Percentiles rank a stretch among this genome's conserved stretches.
Evolutionary conservation across 2,797 vertebrate species (phyloP).

Genomic region (Ataeniobius toweri): DNA sequence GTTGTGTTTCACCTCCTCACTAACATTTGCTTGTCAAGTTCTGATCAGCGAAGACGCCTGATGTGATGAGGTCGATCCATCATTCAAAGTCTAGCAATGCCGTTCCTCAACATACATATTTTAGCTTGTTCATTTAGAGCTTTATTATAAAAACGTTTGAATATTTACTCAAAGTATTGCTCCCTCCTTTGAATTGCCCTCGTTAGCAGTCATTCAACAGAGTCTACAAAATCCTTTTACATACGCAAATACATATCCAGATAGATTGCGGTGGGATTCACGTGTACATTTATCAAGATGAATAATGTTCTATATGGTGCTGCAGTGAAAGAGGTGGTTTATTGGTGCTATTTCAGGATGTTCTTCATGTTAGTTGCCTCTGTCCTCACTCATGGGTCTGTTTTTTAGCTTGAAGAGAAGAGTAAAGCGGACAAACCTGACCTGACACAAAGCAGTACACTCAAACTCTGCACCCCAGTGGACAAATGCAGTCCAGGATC

Average conservation of each 20-base stretch:
- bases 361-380: slow-evolving; percentile 29
- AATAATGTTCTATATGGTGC: neutral
- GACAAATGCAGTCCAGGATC: slow-evolving; percentile 25
- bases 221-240: neutral
- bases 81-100: neutral
- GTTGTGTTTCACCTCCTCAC: neutral
- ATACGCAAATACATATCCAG: neutral
- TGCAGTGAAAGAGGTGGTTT: neutral
- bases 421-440: slow-evolving; percentile 32
- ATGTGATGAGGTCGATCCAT: neutral
- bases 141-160: neutral
- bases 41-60: neutral
- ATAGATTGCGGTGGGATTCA: neutral
- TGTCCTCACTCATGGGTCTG: slow-evolving; percentile 38
- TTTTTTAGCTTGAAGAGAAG: slow-evolving; percentile 19
- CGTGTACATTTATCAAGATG: slow-evolving; percentile 1
- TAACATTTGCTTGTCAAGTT: neutral
- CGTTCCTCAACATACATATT: neutral
- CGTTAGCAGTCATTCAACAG: neutral
- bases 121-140: neutral
- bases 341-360: slow-evolving; percentile 31
- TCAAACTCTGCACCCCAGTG: slow-evolving; percentile 51
- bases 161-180: neutral
- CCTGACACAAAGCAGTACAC: slow-evolving; percentile 48
- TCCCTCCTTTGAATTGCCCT: neutral